Evolutionary conservation across 2,113 vertebrate genomes (phyloP), one percentile per base, ranked within the genome.

Genomic region (Melanostigma gelatinosum): DNA sequence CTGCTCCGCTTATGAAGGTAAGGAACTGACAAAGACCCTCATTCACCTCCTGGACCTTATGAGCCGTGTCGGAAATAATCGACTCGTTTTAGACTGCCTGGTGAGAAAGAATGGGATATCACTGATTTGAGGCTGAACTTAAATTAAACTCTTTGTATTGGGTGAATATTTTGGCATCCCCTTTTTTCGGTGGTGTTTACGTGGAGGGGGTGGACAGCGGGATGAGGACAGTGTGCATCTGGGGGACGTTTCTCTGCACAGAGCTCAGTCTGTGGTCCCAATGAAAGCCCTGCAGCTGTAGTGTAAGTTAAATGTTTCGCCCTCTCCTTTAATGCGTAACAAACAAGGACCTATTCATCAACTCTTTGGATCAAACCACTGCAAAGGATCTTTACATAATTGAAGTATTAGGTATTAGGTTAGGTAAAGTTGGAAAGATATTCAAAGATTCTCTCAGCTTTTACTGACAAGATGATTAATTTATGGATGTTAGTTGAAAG

Each of bases 1-100:
- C 84, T 92, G 90, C 87, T 85, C 88, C 63, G 92, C 88, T 2
- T 94, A 94, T 38, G 95, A 95, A 93, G 95, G 95, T 96, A 94
- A 87, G 90, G 73, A 67, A 8, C 71, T 22, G 16, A 55, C n/a
- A 54, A 48, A 60, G 48, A 9, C 11, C 50, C 24, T 32, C 70
- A 36, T 61, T 50, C 58, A 55, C 24, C 55, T 16, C 24, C 3
- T 9, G 38, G 42, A 27, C 34, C 3, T 4, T 4, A 15, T 62
- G 27, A 24, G 79, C 18, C 36, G 12, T 15, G n/a, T n/a, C 0
- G 48, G 3, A 20, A 16, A 55, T 60, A 29, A 52, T 42, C 22
- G 11, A 67, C 4, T 42, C 8, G 16, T 2, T 66, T 70, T 27
- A 32, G 15, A 24, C 22, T 22, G 15, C 3, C 22, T 24, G 72